Conservation (phyloP, 2,888 invertebrate genomes). For the Danaus chrysippus region DNA sequence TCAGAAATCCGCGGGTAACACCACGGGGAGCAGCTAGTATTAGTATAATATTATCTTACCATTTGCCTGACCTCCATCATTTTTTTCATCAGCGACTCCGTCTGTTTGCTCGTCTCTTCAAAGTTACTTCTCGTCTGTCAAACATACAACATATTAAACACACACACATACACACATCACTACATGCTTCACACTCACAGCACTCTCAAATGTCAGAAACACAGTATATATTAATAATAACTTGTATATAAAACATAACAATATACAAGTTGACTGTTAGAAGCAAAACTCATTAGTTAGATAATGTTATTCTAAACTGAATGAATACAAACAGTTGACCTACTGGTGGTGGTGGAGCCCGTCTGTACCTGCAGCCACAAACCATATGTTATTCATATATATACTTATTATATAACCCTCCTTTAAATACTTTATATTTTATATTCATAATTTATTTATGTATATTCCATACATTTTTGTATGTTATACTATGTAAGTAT, state of each 20-base stretch:
- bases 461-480: too few relatives aligned
- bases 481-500: too few relatives aligned
- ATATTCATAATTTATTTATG: too few relatives aligned
- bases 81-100: conserved; percentile 95
- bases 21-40: too few relatives aligned
- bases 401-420: not conserved
- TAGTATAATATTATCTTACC: conserved; percentile 58
- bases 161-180: conserved; percentile 22
- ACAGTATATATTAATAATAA: conserved; percentile 3
- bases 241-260: conserved; percentile 1
- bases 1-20: too few relatives aligned
- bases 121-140: conserved; percentile 94
- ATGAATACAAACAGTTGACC: not conserved
- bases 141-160: conserved; percentile 27
- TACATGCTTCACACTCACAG: conserved; percentile 28
- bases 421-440: too few relatives aligned
- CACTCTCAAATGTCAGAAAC: conserved; percentile 18
- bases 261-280: not conserved
- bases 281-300: conserved; percentile 1
- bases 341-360: not conserved
- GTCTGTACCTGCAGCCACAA: not conserved
- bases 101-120: conserved; percentile 93
- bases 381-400: not conserved
- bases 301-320: conserved; percentile 1
- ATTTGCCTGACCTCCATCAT: conserved; percentile 96